Conservation (phyloP, 2,888 invertebrate species). For the Drosophila koepferae region DNA sequence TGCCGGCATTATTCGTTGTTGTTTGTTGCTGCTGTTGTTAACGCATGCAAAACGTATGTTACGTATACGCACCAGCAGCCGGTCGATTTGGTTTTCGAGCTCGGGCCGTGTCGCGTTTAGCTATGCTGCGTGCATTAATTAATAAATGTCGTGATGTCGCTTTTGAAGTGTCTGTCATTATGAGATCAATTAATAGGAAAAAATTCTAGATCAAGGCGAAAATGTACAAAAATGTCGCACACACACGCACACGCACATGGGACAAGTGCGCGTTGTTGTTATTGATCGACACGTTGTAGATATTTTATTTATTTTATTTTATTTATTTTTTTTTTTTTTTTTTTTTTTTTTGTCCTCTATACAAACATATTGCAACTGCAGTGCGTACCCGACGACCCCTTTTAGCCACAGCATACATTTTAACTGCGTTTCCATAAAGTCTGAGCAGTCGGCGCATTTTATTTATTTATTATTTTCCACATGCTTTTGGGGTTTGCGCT, state of each 20-base stretch:
- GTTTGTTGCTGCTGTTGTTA: slow-evolving; percentile 39
- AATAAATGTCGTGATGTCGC: slow-evolving; percentile 83
- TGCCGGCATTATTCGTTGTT: slow-evolving; percentile 70
- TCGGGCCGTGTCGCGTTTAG: slow-evolving; percentile 36
- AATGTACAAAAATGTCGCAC: slow-evolving; percentile 77
- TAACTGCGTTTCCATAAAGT: slow-evolving; percentile 32
- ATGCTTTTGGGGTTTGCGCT: slow-evolving; percentile 33
- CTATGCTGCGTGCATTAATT: slow-evolving; percentile 73
- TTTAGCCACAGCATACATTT: slow-evolving; percentile 23
- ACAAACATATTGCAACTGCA: slow-evolving; percentile 23
- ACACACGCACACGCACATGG: slow-evolving; percentile 45
- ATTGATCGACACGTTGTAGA: slow-evolving; percentile 57
- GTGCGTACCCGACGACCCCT: slow-evolving; percentile 38
- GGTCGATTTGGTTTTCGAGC: slow-evolving; percentile 42
- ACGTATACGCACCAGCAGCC: slow-evolving; percentile 64
- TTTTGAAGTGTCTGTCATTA: slow-evolving; percentile 83
- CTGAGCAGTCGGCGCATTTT: slow-evolving; percentile 29
- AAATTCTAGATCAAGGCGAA: slow-evolving; percentile 83
- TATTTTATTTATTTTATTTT: slow-evolving; percentile 29
- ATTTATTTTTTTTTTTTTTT: slow-evolving; percentile 21
- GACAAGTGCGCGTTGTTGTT: slow-evolving; percentile 54
- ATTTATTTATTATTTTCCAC: slow-evolving; percentile 36
- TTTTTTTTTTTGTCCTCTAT: slow-evolving; percentile 39
- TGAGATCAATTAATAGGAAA: slow-evolving; percentile 84
- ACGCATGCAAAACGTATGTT: slow-evolving; percentile 70